Evolutionary conservation across 2,113 vertebrate species (phyloP).

Genomic region (Amblyopsis rosae): DNA sequence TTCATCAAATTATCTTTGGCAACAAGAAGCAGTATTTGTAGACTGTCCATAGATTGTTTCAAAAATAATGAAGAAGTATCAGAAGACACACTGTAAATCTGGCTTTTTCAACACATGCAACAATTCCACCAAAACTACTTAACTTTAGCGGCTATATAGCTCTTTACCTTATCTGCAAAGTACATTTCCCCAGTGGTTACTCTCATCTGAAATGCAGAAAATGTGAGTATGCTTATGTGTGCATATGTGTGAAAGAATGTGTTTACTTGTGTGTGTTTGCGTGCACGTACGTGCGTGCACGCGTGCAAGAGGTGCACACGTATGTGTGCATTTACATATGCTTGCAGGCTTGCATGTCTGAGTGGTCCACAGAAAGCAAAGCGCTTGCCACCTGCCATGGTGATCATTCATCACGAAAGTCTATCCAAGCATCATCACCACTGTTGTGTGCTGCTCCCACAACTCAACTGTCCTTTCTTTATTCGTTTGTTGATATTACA

Average conservation of each 20-base stretch:
- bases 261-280: constrained; percentile 27
- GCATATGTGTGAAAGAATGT: constrained; percentile 40
- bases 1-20: constrained; percentile 44
- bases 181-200: constrained; percentile 75
- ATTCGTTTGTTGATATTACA: constrained; percentile 13
- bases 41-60: constrained; percentile 49
- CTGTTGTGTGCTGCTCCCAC: constrained; percentile 22
- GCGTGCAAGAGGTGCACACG: constrained; percentile 4
- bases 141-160: constrained; percentile 59
- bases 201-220: constrained; percentile 71
- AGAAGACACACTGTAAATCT: constrained; percentile 63
- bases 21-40: constrained; percentile 48
- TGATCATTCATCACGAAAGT: constrained; percentile 54
- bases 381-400: constrained; percentile 49
- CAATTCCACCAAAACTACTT: constrained; percentile 60
- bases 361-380: constrained; percentile 46
- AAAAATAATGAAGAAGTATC: constrained; percentile 60
- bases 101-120: constrained; percentile 52
- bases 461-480: constrained; percentile 29
- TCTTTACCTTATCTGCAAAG: constrained; percentile 69
- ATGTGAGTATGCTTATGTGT: constrained; percentile 42
- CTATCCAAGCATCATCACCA: constrained; percentile 40
- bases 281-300: constrained; percentile 18
- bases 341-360: background rate
- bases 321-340: constrained; percentile 22